Evolutionary conservation across 2,888 invertebrate genomes (phyloP), one percentile per base, ranked within the genome.

Genomic region (Netelia fuscicornis): DNA sequence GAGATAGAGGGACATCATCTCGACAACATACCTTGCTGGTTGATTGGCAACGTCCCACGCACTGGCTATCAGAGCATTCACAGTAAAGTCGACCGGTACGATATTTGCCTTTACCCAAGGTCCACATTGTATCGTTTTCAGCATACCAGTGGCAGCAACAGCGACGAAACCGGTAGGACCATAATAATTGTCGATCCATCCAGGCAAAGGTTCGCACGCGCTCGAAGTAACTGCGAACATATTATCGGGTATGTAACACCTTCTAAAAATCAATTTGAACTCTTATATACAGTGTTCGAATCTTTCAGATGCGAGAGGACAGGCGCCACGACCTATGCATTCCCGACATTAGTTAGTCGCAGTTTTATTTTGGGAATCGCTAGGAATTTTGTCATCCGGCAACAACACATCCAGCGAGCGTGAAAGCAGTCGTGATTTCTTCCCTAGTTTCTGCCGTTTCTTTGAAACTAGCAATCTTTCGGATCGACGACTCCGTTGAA

Each of bases 141-240:
- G 93, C 1, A 97, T 94, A 0, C 97, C 97, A 13, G 96, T 96
- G 1, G 95, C 95, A 68, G 95, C 94, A 0, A 95, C 96, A 0
- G 95, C 95, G 0, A 95, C 94, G 0, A 96, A 94, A 8, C 95
- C 97, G 1, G 96, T 96, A 0, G 97, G 96, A 44, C 97, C 97
- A 89, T 97, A 97, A 92, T 96, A 95, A 90, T 97, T 97, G 92
- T 97, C 97, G 13, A 97, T 94, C 97, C 97, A 97, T 65, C 97
- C 97, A 88, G 95, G 95, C 0, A 96, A 86, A 0, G 96, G 96
- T 87, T 96, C 96, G 72, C 94, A 94, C 23, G 94, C 95, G 2
- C 95, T 95, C 3, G 96, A 95, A 5, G 95, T 94, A 13, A 96
- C 96, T 96, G 92, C 44, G 79, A 81, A 44, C 23, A 23, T 58